Evolutionary conservation across 2,888 invertebrate species (phyloP).

Genomic region (Hypomecis atomaria): DNA sequence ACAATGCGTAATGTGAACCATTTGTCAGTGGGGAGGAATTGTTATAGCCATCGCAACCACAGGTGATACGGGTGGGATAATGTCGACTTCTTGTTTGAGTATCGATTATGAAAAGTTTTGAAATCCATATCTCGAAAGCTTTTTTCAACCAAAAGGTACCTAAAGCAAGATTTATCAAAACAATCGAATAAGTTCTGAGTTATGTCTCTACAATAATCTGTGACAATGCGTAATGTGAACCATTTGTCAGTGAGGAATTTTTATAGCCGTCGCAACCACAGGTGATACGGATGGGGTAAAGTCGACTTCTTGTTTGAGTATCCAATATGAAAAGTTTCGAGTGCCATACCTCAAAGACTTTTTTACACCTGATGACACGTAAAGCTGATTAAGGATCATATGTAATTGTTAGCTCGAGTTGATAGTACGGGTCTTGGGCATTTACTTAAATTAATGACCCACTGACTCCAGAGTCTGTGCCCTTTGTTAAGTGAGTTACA

Average conservation of each 20-base stretch:
- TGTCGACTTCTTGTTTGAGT: slow-evolving; percentile 10
- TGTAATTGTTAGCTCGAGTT: too few relatives aligned
- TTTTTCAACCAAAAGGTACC: background rate
- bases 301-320: slow-evolving; percentile 11
- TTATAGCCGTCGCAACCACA: slow-evolving; percentile 38
- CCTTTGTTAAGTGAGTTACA: too few relatives aligned
- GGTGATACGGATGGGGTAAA: slow-evolving; percentile 24
- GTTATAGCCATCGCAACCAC: slow-evolving; percentile 39
- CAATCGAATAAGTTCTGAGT: background rate
- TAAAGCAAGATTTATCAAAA: too few relatives aligned
- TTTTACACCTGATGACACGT: background rate
- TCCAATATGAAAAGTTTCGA: slow-evolving; percentile 7
- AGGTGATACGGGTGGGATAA: slow-evolving; percentile 25
- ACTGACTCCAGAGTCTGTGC: too few relatives aligned
- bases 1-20: slow-evolving; percentile 48
- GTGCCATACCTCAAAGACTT: background rate
- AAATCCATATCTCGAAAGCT: background rate
- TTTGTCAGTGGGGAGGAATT: slow-evolving; percentile 49
- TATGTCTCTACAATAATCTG: slow-evolving; percentile 10
- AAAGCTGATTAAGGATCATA: too few relatives aligned
- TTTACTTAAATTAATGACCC: too few relatives aligned
- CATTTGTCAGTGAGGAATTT: slow-evolving; percentile 52
- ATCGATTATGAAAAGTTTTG: slow-evolving; percentile 9
- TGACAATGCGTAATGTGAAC: slow-evolving; percentile 44
- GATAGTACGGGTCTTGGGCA: too few relatives aligned